These are phyloP conservation scores for Argyrosomus regius DNA, from an alignment of 2,797 vertebrate species.

Conservation along the genomic window DNA sequence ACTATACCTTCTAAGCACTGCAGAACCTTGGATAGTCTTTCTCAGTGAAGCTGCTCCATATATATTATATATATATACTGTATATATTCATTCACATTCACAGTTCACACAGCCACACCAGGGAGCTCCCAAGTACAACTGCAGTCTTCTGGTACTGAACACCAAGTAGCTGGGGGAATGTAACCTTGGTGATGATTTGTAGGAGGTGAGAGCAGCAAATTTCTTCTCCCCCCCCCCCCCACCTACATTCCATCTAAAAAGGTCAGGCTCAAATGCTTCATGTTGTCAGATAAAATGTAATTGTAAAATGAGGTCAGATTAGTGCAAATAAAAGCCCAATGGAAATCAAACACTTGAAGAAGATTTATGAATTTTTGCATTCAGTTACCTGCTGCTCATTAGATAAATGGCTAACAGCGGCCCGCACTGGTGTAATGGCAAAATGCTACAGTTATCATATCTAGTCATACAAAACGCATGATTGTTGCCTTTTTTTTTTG, in stretches of 20 bases:
- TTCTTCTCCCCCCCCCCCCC: neutral
- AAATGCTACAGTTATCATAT: conserved; percentile 65
- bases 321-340: neutral
- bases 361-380: conserved; percentile 16
- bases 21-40: conserved; percentile 4
- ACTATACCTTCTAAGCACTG: neutral
- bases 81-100: conserved; percentile 55
- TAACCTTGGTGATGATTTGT: conserved; percentile 50
- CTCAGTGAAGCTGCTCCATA: conserved; percentile 4
- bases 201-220: conserved; percentile 11
- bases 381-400: conserved; percentile 31
- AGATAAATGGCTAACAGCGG: conserved; percentile 48
- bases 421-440: conserved; percentile 51
- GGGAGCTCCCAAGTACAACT: conserved; percentile 49
- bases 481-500: conserved; percentile 53
- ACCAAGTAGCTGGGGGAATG: conserved; percentile 30
- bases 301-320: conserved; percentile 19
- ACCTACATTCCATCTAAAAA: conserved; percentile 13
- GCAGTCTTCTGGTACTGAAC: conserved; percentile 46
- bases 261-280: conserved; percentile 4
- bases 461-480: conserved; percentile 59
- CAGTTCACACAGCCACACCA: conserved; percentile 41
- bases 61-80: conserved; percentile 27
- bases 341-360: conserved; percentile 31
- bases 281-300: neutral